phyloP scores from a whole-genome alignment of 1,140 invertebrate genomes.

The Nephotettix cincticeps region DNA sequence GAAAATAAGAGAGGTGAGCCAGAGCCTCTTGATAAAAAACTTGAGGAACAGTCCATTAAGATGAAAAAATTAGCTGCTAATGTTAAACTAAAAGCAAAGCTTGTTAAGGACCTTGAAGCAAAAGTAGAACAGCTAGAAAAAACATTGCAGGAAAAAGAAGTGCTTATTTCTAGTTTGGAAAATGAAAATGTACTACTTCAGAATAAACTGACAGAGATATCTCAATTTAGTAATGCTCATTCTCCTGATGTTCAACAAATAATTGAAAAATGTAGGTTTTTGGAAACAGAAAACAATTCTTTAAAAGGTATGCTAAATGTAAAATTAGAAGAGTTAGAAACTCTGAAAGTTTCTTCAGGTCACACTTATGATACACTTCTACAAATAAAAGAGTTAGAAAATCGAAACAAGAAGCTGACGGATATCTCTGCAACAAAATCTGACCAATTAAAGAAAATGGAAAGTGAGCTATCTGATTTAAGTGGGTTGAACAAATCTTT shows the following conservation, averaged over 20 bases:
- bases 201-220: neutral
- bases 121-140: slow-evolving; percentile 42
- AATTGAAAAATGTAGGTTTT: neutral
- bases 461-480: neutral
- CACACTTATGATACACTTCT: neutral
- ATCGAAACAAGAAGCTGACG: slow-evolving; percentile 26
- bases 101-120: slow-evolving; percentile 64
- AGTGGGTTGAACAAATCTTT: slow-evolving; percentile 15
- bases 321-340: slow-evolving; percentile 43
- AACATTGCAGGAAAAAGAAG: slow-evolving; percentile 47
- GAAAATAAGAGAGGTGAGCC: neutral
- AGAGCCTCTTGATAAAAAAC: slow-evolving; percentile 5
- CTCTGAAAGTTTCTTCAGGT: slow-evolving; percentile 33
- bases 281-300: neutral
- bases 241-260: neutral
- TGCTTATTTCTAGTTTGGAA: slow-evolving; percentile 12
- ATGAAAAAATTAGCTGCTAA: slow-evolving; percentile 73
- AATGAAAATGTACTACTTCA: slow-evolving; percentile 4
- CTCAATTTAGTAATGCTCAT: neutral
- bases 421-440: slow-evolving; percentile 13
- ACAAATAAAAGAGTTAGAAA: slow-evolving; percentile 30
- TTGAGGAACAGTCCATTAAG: slow-evolving; percentile 55
- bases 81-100: slow-evolving; percentile 66
- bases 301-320: slow-evolving; percentile 43
- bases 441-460: neutral